phyloP scores from a whole-genome alignment of 2,797 vertebrate species.

The Xenentodon cancila region DNA sequence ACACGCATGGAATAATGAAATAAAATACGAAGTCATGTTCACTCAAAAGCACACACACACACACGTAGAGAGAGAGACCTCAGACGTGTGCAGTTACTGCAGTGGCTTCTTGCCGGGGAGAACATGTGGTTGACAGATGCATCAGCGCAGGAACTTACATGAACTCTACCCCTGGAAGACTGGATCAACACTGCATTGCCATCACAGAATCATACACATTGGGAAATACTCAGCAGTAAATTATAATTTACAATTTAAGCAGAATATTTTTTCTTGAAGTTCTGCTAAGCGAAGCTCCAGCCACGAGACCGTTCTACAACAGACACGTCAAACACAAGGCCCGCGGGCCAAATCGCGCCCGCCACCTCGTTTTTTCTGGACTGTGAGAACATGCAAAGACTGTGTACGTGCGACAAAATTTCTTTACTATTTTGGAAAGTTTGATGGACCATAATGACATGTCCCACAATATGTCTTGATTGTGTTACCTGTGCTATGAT shows the following conservation, averaged over 20 bases:
- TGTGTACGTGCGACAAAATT: too few relatives aligned
- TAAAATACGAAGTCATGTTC: conserved; percentile 20
- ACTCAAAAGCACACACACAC: conserved; percentile 15
- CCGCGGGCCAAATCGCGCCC: too few relatives aligned
- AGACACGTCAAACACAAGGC: too few relatives aligned
- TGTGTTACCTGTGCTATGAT: too few relatives aligned
- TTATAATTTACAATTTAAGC: not conserved
- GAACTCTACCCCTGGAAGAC: conserved; percentile 34
- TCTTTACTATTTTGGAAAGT: too few relatives aligned
- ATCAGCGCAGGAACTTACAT: conserved; percentile 31
- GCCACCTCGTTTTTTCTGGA: too few relatives aligned
- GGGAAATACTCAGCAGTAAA: conserved; percentile 21
- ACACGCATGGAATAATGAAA: conserved; percentile 8
- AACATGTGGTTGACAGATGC: conserved; percentile 77
- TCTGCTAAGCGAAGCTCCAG: not conserved
- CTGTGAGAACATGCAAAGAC: too few relatives aligned
- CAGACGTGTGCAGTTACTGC: conserved; percentile 50
- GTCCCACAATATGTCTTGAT: too few relatives aligned
- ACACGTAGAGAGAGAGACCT: not conserved
- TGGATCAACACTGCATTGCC: conserved; percentile 20
- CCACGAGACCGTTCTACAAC: too few relatives aligned
- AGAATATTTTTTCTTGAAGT: conserved; percentile 8
- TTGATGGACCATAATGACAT: too few relatives aligned
- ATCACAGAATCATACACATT: conserved; percentile 31
- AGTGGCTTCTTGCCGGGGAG: conserved; percentile 17